Conservation (phyloP, 1,140 invertebrate species). For the Venturia canescens region DNA sequence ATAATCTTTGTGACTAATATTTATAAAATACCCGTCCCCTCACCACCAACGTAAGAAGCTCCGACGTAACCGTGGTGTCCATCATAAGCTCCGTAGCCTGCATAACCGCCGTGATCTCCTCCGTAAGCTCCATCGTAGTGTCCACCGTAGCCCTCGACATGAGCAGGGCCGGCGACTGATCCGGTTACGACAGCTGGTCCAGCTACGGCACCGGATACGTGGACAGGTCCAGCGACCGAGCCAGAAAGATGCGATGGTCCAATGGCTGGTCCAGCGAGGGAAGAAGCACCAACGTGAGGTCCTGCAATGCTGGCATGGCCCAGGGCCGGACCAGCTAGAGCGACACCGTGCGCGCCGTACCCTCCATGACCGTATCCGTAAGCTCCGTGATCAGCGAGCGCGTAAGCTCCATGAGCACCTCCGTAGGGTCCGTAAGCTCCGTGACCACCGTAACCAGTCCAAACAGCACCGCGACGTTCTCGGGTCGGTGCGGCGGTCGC, state of each 20-base stretch:
- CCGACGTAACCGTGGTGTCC: constrained; percentile 53
- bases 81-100: constrained; percentile 57
- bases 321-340: constrained; percentile 66
- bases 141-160: constrained; percentile 70
- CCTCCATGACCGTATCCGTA: constrained; percentile 56
- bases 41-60: constrained; percentile 36
- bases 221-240: constrained; percentile 68
- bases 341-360: constrained; percentile 68
- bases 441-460: constrained; percentile 52
- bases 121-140: constrained; percentile 53
- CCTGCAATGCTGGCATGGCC: constrained; percentile 67
- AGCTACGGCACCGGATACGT: constrained; percentile 72
- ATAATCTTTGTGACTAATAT: neutral
- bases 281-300: constrained; percentile 65
- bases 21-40: neutral
- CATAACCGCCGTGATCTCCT: constrained; percentile 54
- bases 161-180: constrained; percentile 72
- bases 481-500: constrained; percentile 61
- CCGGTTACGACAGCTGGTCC: constrained; percentile 71
- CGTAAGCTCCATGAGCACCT: constrained; percentile 54
- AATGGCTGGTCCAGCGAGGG: constrained; percentile 67
- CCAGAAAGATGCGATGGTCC: constrained; percentile 70
- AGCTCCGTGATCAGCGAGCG: constrained; percentile 39
- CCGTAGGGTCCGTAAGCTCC: constrained; percentile 57
- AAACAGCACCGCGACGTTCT: constrained; percentile 57